A percentile compares a stretch with the other conserved stretches of the same genome.
Conservation (phyloP, 2,113 vertebrate genomes). For the Athene noctua region DNA sequence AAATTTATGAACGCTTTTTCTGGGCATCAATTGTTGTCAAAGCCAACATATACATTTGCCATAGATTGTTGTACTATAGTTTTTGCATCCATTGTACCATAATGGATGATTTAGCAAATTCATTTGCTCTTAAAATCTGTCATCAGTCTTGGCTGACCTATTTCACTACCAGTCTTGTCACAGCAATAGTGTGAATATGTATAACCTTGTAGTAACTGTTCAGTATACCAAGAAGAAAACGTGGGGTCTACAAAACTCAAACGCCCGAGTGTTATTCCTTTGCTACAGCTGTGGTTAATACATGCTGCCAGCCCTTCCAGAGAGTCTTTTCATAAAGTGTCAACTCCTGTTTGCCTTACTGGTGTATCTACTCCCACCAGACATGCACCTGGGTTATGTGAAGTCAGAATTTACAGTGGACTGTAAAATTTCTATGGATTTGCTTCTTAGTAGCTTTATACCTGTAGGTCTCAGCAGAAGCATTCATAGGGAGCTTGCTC, state of each 20-base stretch:
- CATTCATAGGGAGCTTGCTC: not conserved
- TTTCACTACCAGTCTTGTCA: slow-evolving; percentile 23
- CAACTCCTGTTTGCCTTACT: not conserved
- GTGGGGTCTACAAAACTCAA: not conserved
- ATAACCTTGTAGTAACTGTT: not conserved
- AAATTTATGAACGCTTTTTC: not conserved
- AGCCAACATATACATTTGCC: not conserved
- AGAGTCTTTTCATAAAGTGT: not conserved
- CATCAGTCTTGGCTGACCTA: slow-evolving; percentile 9
- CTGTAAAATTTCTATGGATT: not conserved
- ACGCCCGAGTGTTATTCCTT: not conserved
- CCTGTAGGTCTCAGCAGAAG: not conserved
- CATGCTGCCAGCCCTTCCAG: not conserved
- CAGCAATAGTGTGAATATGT: not conserved
- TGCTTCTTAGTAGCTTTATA: not conserved
- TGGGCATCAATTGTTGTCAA: not conserved
- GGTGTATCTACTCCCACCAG: not conserved
- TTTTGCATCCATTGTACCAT: not conserved
- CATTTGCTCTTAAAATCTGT: not conserved
- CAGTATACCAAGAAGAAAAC: not conserved
- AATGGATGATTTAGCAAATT: not conserved
- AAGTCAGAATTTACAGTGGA: not conserved
- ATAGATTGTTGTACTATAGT: not conserved
- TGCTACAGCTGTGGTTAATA: not conserved
- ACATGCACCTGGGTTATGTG: not conserved